Conservation (phyloP, 2,797 vertebrate genomes). For the Pteronotus mesoamericanus region DNA sequence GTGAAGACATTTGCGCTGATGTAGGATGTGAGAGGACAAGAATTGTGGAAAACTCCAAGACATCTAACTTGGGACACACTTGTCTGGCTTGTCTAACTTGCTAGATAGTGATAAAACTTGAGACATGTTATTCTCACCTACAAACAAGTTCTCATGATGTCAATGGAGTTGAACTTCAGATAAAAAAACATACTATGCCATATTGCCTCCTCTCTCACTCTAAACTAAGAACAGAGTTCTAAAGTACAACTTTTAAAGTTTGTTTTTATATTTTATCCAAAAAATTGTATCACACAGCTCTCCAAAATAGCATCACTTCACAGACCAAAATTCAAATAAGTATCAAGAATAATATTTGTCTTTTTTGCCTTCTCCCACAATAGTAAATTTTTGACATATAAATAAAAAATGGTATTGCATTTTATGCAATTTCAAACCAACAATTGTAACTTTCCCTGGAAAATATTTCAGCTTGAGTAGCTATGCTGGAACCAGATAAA, state of each 20-base stretch:
- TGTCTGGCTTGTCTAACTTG: background rate
- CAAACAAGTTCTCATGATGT: background rate
- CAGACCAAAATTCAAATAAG: background rate
- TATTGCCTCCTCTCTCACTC: background rate
- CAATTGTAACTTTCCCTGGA: background rate
- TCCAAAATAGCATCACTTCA: background rate
- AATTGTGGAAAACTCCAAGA: background rate
- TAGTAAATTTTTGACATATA: background rate
- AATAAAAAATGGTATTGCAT: background rate
- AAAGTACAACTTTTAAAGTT: background rate
- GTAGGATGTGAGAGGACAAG: background rate
- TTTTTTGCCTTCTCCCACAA: background rate
- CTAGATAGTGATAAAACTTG: background rate
- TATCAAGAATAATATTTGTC: background rate
- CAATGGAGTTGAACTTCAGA: background rate
- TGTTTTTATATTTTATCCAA: background rate
- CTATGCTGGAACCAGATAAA: background rate
- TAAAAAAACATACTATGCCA: background rate
- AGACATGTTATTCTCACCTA: background rate
- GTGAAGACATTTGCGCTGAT: background rate
- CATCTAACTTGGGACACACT: background rate
- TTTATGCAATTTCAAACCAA: background rate
- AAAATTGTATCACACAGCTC: background rate
- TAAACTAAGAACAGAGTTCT: background rate
- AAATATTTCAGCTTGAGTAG: background rate